Evolutionary conservation across 2,888 invertebrate genomes (phyloP), one percentile per base, ranked within the genome.

Genomic region (Cryptophagus acutangulus): DNA sequence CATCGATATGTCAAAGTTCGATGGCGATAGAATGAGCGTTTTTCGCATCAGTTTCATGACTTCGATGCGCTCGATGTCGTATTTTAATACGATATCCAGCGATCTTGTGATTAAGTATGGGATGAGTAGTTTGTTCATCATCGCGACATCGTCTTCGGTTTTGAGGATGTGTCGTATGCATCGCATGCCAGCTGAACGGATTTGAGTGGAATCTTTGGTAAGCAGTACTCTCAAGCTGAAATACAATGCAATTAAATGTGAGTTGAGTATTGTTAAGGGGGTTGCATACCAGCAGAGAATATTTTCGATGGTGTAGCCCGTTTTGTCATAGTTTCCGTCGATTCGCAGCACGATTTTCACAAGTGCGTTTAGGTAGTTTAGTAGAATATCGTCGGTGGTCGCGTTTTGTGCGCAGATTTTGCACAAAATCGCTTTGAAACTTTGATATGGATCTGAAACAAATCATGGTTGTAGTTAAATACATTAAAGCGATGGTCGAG

Each of bases 11-110:
- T 89, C 87, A 46, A 94, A 82, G 51, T 75, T 71, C 39, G 74
- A 70, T 1, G 87, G 82, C 20, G 78, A 74, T 61, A 77, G 73
- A 58, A 73, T 75, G 34, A 87, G 67, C 54, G 87, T 76, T 64
- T 77, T 76, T 36, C 89, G 74, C 40, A 90, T 85, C 44, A 96
- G 78, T 58, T 93, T 84, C 55, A 95, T 74, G 1, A 91, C 93
- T 71, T 95, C 95, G 38, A 91, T 81, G 29, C 94, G 78, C 68
- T 95, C 96, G 54, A 90, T 82, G 66, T 96, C 95, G 69, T 92
- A 93, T 57, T 87, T 87, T 33, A 92, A 73, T 69, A 86, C 81
- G 46, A 95, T 74, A 72, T 96, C 96, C 65, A 96, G 78, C 51
- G 91, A 92, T 61, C 91, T 87, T 53, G 83, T 81, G 46, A 95